Evolutionary conservation across 2,888 invertebrate genomes (phyloP), one percentile per base, ranked within the genome.

Genomic region (Ellobium chinense): DNA sequence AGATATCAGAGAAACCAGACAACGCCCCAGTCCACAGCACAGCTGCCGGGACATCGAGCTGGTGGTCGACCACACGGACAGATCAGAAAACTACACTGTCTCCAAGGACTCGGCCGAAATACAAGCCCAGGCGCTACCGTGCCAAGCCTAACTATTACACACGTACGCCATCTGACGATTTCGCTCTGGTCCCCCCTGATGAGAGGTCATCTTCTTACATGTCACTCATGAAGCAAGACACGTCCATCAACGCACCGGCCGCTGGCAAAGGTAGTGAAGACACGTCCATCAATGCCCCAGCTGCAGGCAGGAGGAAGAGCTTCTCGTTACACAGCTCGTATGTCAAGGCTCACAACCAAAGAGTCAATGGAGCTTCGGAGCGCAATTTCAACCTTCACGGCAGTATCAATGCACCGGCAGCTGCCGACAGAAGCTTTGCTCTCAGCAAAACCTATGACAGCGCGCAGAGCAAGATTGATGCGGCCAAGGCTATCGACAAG

Each of bases 81-180:
- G 60, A 58, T 24, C 1, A 58, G n/a, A 54, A 31, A 56, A 56
- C n/a, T 9, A 56, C 70, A 14, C 29, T n/a, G 0, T 1, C 24
- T 37, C 60, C 58, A 24, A 0, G 36, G 12, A 14, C 21, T 34
- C 18, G 74, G 39, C 36, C 27, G 4, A 62, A 46, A 34, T 29
- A 39, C 21, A 46, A 62, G 21, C 63, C 14, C 5, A 37, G 39
- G 3, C 5, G 63, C 4, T 3, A 39, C 29, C 1, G 29, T 9
- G 27, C 46, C n/a, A 77, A 29, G 34, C 68, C 69, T 18, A 69
- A 77, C 62, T 77, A 77, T 39, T 46, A 69, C 58, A 77, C 77
- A 5, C 56, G 69, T 39, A 77, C 37, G 0, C 77, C 77, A 1
- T 14, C 14, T 9, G 21, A 18, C 1, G 60, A 77, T n/a, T 31